Conservation (phyloP, 2,888 invertebrate genomes). For the Melieria crassipennis region DNA sequence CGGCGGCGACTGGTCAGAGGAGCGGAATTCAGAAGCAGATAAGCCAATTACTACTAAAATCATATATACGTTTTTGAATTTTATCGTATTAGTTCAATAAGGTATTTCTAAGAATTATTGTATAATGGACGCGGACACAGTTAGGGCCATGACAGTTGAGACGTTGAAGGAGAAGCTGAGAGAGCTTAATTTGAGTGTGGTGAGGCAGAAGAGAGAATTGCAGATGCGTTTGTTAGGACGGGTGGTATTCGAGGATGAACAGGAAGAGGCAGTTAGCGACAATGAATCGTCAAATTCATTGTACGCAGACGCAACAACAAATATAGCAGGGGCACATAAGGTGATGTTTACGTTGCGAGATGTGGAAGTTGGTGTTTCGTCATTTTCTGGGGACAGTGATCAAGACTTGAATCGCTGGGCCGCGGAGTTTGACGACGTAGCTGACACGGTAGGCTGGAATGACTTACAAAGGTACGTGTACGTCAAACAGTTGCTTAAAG, state of each 20-base stretch:
- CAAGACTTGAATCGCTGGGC: slow-evolving; percentile 31
- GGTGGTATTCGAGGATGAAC: neutral
- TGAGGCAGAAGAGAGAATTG: neutral
- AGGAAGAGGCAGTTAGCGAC: neutral
- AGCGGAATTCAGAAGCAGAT: too few relatives aligned
- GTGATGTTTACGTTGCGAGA: slow-evolving; percentile 24
- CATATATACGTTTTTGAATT: too few relatives aligned
- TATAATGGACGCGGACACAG: too few relatives aligned
- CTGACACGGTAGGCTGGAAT: slow-evolving; percentile 31
- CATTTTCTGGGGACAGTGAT: slow-evolving; percentile 26
- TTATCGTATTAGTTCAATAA: too few relatives aligned
- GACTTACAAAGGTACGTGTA: slow-evolving; percentile 32
- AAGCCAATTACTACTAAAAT: too few relatives aligned
- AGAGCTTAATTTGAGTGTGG: neutral
- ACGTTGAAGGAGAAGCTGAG: neutral
- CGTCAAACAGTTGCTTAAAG: slow-evolving; percentile 33
- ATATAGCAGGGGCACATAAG: neutral
- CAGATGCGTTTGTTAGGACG: neutral
- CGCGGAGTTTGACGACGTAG: slow-evolving; percentile 35
- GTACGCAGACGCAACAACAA: neutral
- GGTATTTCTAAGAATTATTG: too few relatives aligned
- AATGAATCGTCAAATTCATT: neutral
- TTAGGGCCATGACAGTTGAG: neutral
- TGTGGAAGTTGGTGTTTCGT: slow-evolving; percentile 25
- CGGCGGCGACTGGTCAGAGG: too few relatives aligned